A percentile compares a stretch with the other conserved stretches of the same genome.
Evolutionary conservation across 2,888 invertebrate genomes (phyloP).

Genomic region (Minunthozetes semirufus): DNA sequence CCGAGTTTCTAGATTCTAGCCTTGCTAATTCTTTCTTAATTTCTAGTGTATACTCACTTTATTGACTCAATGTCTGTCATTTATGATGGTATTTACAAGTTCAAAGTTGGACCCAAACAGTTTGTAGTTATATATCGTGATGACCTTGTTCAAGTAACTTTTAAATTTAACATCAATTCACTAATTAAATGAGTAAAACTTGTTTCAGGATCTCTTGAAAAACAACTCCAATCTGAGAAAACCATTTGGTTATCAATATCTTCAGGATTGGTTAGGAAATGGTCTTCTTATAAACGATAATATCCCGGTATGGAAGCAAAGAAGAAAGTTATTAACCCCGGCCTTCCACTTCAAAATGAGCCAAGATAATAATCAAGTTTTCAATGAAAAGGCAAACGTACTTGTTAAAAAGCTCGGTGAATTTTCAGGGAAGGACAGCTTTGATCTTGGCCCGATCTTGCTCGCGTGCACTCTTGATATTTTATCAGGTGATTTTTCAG

Average conservation of each 20-base stretch:
- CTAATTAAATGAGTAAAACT: too few species aligned
- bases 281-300: conserved; percentile 49
- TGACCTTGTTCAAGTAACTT: neutral
- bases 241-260: conserved; percentile 49
- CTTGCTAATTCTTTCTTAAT: neutral
- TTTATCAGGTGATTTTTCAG: conserved; percentile 32
- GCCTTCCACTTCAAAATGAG: conserved; percentile 42
- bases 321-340: conserved; percentile 42
- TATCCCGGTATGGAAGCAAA: conserved; percentile 48
- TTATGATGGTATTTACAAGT: neutral
- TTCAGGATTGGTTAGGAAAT: conserved; percentile 53
- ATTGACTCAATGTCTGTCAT: neutral
- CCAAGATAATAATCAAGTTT: conserved; percentile 41
- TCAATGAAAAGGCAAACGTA: conserved; percentile 41
- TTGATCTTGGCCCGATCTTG: conserved; percentile 39
- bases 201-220: conserved; percentile 44
- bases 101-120: neutral
- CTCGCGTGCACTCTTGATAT: conserved; percentile 42
- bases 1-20: too few species aligned
- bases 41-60: neutral
- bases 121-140: neutral
- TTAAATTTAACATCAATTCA: too few species aligned
- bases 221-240: conserved; percentile 47
- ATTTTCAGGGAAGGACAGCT: neutral
- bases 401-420: conserved; percentile 38